Evolutionary conservation across 1,140 invertebrate genomes (phyloP), one percentile per base, ranked within the genome.

Genomic region (Zaprionus davidi): DNA sequence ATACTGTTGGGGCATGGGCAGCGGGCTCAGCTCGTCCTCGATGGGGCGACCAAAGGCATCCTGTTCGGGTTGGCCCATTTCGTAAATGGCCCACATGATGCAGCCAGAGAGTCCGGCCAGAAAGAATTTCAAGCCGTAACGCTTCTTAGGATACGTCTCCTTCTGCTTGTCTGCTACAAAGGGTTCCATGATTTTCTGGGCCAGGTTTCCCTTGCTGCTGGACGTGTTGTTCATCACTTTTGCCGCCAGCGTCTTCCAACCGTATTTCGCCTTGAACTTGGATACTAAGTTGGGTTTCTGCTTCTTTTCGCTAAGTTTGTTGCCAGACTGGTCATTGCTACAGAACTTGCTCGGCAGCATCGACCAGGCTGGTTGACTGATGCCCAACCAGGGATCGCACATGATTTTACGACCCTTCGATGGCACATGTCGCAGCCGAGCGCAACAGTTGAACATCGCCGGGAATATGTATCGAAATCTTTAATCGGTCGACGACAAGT

Each of bases 1-100:
- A 85, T 97, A 96, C 93, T 97, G 96, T 75, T 95, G 91, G 13
- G 95, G 86, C 5, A 94, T 90, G 28, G 97, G 95, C 92, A 97
- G 93, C 59, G 95, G 78, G 36, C 94, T 95, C 90, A 96, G 97
- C 93, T 98, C 96, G 94, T 98, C 97, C 90, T 96, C 94, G 22
- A 98, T 94, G 51, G 94, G 74, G 62, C 95, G 94, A 12, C 97
- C 97, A 20, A 96, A 93, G 49, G 95, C 95, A 87, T 97, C 97
- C 36, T 93, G 93, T 22, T 94, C 93, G 1, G 97, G 97, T 22
- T 94, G 94, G 13, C 97, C 96, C 93, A 96, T 93, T 93, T 96
- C 94, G 78, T 95, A 95, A 57, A 96, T 90, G 13, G 95, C 91
- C 82, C 95, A 93, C 44, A 94, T 92, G 7, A 93, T 91, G 57